Percentiles rank a stretch among this genome's conserved stretches.
phyloP scores from a whole-genome alignment of 2,888 invertebrate genomes.

The Apamea monoglypha region DNA sequence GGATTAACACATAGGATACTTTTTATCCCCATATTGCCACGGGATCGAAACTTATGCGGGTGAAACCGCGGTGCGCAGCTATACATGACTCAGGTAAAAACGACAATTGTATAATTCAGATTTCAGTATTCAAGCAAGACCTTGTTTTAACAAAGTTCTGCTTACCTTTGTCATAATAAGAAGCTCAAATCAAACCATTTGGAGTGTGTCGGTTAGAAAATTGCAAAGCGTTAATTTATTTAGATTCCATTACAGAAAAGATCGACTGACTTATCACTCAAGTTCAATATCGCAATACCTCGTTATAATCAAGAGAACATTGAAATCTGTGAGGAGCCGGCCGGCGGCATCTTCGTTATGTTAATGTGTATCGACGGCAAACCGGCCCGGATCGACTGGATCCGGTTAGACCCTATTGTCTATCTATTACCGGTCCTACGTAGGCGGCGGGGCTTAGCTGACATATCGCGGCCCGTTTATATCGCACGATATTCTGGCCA shows the following conservation, averaged over 20 bases:
- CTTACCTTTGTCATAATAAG: neutral
- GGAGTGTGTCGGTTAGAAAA: neutral
- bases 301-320: constrained; percentile 16
- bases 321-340: constrained; percentile 18
- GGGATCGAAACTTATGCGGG: too few species aligned
- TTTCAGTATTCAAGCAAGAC: neutral
- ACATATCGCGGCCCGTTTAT: constrained; percentile 33
- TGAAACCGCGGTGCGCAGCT: too few species aligned
- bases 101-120: neutral
- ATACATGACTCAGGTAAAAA: neutral
- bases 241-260: neutral
- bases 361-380: constrained; percentile 44
- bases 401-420: constrained; percentile 70
- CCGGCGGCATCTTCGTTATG: constrained; percentile 34
- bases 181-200: neutral
- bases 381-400: constrained; percentile 52
- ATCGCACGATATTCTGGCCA: constrained; percentile 14
- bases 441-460: constrained; percentile 63
- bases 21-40: too few species aligned
- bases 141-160: neutral
- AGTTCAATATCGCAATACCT: constrained; percentile 7
- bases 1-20: too few species aligned
- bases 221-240: neutral
- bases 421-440: constrained; percentile 65
- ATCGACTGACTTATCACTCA: neutral